phyloP scores from a whole-genome alignment of 2,797 vertebrate species.

The Psittacula echo region DNA sequence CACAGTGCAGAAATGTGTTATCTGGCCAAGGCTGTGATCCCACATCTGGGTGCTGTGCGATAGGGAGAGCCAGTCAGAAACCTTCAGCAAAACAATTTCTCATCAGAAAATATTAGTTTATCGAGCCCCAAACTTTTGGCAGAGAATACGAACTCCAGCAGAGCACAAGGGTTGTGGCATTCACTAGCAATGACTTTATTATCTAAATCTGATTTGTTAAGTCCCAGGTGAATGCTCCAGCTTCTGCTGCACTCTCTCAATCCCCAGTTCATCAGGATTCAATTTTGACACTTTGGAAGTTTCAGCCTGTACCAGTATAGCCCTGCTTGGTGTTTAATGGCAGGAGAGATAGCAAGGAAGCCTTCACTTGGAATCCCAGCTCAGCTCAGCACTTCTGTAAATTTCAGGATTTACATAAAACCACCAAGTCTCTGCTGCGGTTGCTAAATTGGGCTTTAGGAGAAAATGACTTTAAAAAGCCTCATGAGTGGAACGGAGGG shows the following conservation, averaged over 20 bases:
- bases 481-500: neutral
- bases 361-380: neutral
- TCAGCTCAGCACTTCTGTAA: slow-evolving; percentile 36
- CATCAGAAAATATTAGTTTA: slow-evolving; percentile 7
- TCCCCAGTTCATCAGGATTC: neutral
- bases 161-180: neutral
- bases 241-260: neutral
- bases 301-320: neutral
- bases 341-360: slow-evolving; percentile 29
- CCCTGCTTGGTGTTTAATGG: neutral
- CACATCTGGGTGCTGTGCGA: neutral
- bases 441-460: slow-evolving; percentile 29
- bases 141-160: neutral
- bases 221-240: neutral
- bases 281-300: slow-evolving; percentile 2
- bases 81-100: neutral
- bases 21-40: neutral
- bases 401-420: slow-evolving; percentile 50
- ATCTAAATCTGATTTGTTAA: neutral
- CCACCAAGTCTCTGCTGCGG: neutral
- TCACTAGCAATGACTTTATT: neutral
- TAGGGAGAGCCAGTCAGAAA: neutral
- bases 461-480: slow-evolving; percentile 1
- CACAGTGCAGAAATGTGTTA: neutral
- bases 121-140: neutral